A percentile compares a stretch with the other conserved stretches of the same genome.
Evolutionary conservation across 2,888 invertebrate species (phyloP).

Genomic region (Agrochola lychnidis): DNA sequence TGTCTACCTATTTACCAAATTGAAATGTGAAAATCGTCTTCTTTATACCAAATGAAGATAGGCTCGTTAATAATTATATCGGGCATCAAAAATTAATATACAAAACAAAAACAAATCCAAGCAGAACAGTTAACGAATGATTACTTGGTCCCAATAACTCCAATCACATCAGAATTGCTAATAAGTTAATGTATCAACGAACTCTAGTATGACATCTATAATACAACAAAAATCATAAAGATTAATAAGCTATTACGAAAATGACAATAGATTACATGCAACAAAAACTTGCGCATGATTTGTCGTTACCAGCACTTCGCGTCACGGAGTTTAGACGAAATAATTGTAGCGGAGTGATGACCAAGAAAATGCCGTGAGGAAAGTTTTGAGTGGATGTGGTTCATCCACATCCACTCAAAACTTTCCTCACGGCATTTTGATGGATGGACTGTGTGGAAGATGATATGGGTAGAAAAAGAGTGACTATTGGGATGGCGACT

Average conservation of each 20-base stretch:
- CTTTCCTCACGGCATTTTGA: no score
- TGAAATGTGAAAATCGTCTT: neutral
- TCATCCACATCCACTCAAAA: no score
- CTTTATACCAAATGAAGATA: neutral
- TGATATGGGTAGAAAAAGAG: neutral
- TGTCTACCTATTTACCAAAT: neutral
- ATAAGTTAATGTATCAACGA: constrained; percentile 19
- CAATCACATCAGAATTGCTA: constrained; percentile 27
- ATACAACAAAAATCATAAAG: constrained; percentile 24
- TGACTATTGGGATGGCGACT: neutral
- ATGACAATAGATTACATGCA: constrained; percentile 33
- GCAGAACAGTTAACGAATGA: neutral
- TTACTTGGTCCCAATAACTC: neutral
- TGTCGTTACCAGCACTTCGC: constrained; percentile 7
- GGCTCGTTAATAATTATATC: neutral
- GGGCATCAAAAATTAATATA: no score
- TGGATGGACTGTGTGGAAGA: neutral
- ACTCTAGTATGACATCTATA: constrained; percentile 11
- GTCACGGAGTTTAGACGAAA: constrained; percentile 33
- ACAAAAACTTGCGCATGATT: constrained; percentile 41
- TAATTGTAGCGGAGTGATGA: constrained; percentile 33
- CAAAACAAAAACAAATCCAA: neutral
- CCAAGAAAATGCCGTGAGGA: constrained; percentile 8
- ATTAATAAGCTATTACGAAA: constrained; percentile 31
- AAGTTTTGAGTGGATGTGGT: neutral